Conservation (phyloP, 2,888 invertebrate species). For the Saturnia japonica region DNA sequence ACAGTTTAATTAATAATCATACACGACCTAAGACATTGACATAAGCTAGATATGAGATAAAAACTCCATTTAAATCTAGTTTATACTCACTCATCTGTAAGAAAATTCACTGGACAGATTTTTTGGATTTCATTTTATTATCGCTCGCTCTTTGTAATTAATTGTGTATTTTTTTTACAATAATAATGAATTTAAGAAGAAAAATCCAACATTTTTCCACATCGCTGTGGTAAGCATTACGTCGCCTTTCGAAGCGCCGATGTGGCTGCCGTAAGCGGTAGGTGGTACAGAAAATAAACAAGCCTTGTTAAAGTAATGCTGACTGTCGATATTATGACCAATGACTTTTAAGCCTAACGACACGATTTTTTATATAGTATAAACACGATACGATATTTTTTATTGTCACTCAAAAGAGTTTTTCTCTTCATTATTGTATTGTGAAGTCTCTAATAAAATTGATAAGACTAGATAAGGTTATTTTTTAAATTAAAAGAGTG, state of each 20-base stretch:
- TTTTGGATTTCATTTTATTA: background rate
- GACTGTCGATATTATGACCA: constrained; percentile 39
- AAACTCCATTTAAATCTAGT: too few relatives aligned
- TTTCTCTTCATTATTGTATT: too few relatives aligned
- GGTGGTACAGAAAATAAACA: constrained; percentile 57
- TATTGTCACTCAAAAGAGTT: background rate
- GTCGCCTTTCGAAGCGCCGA: constrained; percentile 19
- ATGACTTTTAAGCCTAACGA: constrained; percentile 39
- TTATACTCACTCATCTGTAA: too few relatives aligned
- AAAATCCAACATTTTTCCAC: constrained; percentile 11
- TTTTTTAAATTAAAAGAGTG: too few relatives aligned
- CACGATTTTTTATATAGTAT: constrained; percentile 23
- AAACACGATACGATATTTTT: background rate
- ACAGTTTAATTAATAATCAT: too few relatives aligned
- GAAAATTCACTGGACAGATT: background rate
- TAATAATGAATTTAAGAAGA: background rate
- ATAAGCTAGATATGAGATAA: too few relatives aligned
- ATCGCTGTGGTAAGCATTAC: constrained; percentile 13
- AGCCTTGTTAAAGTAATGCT: constrained; percentile 62
- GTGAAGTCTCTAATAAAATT: too few relatives aligned
- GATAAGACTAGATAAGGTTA: too few relatives aligned
- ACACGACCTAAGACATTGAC: too few relatives aligned
- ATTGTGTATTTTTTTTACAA: background rate
- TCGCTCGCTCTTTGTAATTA: background rate
- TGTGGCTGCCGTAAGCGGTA: constrained; percentile 25